Evolutionary conservation across 2,113 vertebrate genomes (phyloP), one percentile per base, ranked within the genome.

Genomic region (Murina feae): DNA sequence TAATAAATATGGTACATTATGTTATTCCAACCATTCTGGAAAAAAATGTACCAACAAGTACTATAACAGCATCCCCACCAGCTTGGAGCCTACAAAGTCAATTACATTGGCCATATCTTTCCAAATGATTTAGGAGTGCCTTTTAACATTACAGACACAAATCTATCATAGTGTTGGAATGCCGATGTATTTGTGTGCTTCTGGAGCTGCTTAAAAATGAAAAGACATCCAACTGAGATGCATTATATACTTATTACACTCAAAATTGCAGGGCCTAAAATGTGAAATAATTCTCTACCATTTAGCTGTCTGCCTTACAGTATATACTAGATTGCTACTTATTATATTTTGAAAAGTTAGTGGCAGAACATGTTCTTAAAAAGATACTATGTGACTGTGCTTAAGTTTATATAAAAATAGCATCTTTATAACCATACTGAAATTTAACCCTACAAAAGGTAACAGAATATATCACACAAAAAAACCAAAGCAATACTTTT

Each of bases 371-470:
- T 28, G 6, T 63, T 5, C 30, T 30, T 63, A 86, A 47, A 85
- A 86, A 93, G 81, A 42, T 13, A 74, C 39, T 72, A 74, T 76
- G 35, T 53, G 23, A 83, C 47, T 95, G 11, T 92, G 51, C 35
- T 98, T 93, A 92, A 96, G 58, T 95, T 91, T 93, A 96, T 55
- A 95, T 94, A 96, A 96, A 95, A 97, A 80, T 97, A 95, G 42
- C 93, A 96, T 76, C 89, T 98, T 98, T 97, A 97, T 94, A 96
- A 97, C 78, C 92, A 95, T 93, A 49, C 81, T 97, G 95, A 97
- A 95, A 97, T 98, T 96, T 96, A 96, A 97, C 97, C 88, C 91
- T 97, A 97, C 78, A 97, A 90, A 93, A 95, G 94, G 97, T 98
- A 98, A 98, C 95, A 96, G 97, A 98, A 97, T 0, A 2, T 80